phyloP scores from a whole-genome alignment of 2,797 vertebrate species.

The Eptatretus atami region DNA sequence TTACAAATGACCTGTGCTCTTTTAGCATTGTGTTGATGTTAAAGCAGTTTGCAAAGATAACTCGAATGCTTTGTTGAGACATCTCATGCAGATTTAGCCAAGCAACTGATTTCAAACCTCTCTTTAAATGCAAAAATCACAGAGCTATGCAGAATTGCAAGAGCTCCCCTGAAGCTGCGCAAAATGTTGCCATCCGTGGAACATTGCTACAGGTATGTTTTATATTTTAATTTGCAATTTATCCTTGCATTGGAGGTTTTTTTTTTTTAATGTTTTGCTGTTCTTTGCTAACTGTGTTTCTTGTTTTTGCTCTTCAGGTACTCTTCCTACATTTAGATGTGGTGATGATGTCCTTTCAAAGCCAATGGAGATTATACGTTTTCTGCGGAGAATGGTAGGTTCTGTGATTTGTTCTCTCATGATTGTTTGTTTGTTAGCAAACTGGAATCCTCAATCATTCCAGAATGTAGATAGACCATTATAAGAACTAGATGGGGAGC shows the following conservation, averaged over 20 bases:
- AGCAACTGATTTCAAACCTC: too few relatives aligned
- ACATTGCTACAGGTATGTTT: slow-evolving; percentile 38
- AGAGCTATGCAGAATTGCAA: slow-evolving; percentile 75
- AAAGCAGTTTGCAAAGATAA: too few relatives aligned
- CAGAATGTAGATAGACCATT: too few relatives aligned
- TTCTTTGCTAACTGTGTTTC: too few relatives aligned
- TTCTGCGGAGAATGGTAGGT: slow-evolving; percentile 51
- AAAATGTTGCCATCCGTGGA: slow-evolving; percentile 53
- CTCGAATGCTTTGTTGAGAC: too few relatives aligned
- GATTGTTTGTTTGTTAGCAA: not conserved
- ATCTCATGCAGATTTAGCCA: too few relatives aligned
- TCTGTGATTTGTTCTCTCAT: not conserved
- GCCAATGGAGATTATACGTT: slow-evolving; percentile 55
- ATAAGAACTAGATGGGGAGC: too few relatives aligned
- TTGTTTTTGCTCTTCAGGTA: slow-evolving; percentile 17
- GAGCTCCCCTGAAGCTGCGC: slow-evolving; percentile 35
- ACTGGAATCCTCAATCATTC: too few relatives aligned
- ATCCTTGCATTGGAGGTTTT: not conserved
- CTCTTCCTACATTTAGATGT: slow-evolving; percentile 32
- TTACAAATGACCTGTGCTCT: too few relatives aligned
- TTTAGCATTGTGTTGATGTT: too few relatives aligned
- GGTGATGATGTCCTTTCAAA: slow-evolving; percentile 33
- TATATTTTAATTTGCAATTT: slow-evolving; percentile 6
- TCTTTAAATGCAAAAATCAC: slow-evolving; percentile 8
- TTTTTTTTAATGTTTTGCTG: not conserved